Evolutionary conservation across 2,113 vertebrate species (phyloP).

Genomic region (Parotia lawesii): DNA sequence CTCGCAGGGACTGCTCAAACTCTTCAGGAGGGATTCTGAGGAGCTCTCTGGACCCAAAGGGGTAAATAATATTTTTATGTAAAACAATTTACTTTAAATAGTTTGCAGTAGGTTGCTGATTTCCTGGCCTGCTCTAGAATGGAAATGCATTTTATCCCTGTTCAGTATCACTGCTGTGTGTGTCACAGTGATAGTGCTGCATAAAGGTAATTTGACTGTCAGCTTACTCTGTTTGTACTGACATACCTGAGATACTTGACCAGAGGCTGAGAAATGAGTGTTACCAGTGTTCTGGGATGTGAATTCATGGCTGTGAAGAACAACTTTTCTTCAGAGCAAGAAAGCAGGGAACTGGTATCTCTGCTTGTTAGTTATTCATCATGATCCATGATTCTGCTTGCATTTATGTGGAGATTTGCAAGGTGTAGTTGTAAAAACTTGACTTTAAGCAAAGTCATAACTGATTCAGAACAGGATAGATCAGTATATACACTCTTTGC

Average conservation of each 20-base stretch:
- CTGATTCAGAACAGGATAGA: neutral
- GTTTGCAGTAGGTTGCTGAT: neutral
- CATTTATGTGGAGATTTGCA: neutral
- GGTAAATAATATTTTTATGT: conserved; percentile 61
- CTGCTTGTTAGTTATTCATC: neutral
- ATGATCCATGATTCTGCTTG: neutral
- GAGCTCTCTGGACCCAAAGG: conserved; percentile 84
- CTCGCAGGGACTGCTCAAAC: conserved; percentile 85
- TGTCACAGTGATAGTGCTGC: neutral
- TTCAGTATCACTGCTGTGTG: neutral
- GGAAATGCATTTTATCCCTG: neutral
- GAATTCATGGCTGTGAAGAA: neutral
- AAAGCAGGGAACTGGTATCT: neutral
- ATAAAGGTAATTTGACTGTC: neutral
- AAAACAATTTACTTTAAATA: neutral
- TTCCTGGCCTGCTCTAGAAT: neutral
- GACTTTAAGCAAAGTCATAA: neutral
- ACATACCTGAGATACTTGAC: neutral
- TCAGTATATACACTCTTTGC: neutral
- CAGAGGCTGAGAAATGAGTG: neutral
- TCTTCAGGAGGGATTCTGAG: conserved; percentile 81
- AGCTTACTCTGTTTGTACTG: neutral
- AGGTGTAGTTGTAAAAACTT: neutral
- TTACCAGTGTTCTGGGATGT: neutral
- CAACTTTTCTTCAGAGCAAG: neutral